Conservation (phyloP, 2,797 vertebrate genomes). For the Xiphophorus birchmanni region DNA sequence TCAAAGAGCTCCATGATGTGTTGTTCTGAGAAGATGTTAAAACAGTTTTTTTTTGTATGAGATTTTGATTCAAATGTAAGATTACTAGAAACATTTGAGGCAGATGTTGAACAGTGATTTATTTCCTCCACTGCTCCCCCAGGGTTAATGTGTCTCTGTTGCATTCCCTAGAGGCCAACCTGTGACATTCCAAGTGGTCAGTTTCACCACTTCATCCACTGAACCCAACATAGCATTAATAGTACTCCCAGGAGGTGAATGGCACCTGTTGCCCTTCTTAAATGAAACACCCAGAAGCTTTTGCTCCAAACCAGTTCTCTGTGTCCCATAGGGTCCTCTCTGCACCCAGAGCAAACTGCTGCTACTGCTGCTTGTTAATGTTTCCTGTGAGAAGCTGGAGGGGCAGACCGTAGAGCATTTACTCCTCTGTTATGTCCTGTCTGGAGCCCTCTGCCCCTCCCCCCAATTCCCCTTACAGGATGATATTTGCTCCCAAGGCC, state of each 20-base stretch:
- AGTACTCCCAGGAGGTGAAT: conserved; percentile 68
- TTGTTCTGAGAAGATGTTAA: background rate
- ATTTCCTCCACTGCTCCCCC: conserved; percentile 31
- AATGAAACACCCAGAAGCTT: conserved; percentile 63
- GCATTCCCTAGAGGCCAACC: conserved; percentile 67
- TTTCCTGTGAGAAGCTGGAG: conserved; percentile 61
- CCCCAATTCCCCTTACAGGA: conserved; percentile 52
- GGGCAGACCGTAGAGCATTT: conserved; percentile 45
- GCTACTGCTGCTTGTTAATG: conserved; percentile 54
- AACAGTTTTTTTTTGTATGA: background rate
- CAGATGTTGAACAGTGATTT: conserved; percentile 29
- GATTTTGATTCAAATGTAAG: conserved; percentile 19
- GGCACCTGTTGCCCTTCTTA: conserved; percentile 76
- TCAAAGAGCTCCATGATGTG: background rate
- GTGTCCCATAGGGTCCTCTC: conserved; percentile 56
- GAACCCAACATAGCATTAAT: conserved; percentile 68
- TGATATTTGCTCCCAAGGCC: conserved; percentile 69
- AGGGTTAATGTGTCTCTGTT: conserved; percentile 54
- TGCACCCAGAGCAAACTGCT: conserved; percentile 15
- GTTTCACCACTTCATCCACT: conserved; percentile 62
- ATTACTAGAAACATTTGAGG: conserved; percentile 26
- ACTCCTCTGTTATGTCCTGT: conserved; percentile 54
- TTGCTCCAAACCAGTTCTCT: background rate
- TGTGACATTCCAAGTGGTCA: conserved; percentile 73
- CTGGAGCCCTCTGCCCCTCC: conserved; percentile 70